These are phyloP conservation scores for Amphilophus citrinellus DNA, from an alignment of 2,113 vertebrate species.

Conservation along the genomic window DNA sequence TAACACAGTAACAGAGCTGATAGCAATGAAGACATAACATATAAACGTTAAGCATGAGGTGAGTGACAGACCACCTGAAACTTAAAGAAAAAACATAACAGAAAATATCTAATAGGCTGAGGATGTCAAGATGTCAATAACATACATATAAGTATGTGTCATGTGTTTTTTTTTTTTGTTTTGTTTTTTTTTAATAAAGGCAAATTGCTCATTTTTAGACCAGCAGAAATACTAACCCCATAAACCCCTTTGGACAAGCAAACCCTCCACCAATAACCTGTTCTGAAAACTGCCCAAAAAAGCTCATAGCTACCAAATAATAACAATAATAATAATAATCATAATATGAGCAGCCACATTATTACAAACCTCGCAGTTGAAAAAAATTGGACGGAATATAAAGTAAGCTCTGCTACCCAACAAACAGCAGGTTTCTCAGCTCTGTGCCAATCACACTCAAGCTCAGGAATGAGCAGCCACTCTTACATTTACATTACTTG, in stretches of 20 bases:
- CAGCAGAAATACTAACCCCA: slow-evolving; percentile 17
- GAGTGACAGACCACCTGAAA: background rate
- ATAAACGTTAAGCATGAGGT: background rate
- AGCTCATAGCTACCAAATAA: slow-evolving; percentile 32
- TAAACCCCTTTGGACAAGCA: slow-evolving; percentile 12
- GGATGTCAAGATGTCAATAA: too few species aligned
- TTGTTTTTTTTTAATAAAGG: background rate
- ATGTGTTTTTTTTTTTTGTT: background rate
- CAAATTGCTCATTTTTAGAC: slow-evolving; percentile 19
- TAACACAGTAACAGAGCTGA: slow-evolving; percentile 27
- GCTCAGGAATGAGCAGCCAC: slow-evolving; percentile 4
- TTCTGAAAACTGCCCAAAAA: slow-evolving; percentile 44
- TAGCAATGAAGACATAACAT: slow-evolving; percentile 8
- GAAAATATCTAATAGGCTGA: background rate
- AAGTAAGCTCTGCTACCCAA: slow-evolving; percentile 12
- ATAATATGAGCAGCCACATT: slow-evolving; percentile 19
- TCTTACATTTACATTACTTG: slow-evolving; percentile 18
- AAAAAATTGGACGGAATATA: slow-evolving; percentile 24
- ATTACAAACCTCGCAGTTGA: slow-evolving; percentile 26
- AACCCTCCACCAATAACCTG: slow-evolving; percentile 26
- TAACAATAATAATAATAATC: background rate
- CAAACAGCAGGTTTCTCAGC: slow-evolving; percentile 19
- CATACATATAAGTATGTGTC: background rate
- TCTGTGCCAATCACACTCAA: slow-evolving; percentile 19
- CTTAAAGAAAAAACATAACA: background rate